Base-by-base conservation (phyloP, 2,888 invertebrate species). In the Plusia festucae region DNA sequence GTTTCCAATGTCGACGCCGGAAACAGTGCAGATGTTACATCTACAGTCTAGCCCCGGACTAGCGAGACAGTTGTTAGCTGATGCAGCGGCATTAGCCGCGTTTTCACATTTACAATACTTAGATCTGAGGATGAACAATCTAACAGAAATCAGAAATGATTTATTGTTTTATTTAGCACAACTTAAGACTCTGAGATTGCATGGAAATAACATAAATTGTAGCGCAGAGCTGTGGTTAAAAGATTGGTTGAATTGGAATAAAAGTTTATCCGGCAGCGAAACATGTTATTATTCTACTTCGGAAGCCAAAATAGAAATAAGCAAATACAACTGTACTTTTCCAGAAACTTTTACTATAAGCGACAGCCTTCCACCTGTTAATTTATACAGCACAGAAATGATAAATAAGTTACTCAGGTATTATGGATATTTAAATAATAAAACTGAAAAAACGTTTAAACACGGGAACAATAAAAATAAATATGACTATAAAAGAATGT, bases 181-280 rank as follows among this genome's bases (percentile, higher is more conserved):
- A 84, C 88, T 98, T 57, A 96, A 96, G 78, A 94, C 95, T 20
- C 89, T 98, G 55, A 95, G 96, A 78, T 88, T 98, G 64, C 96
- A 96, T 63, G 97, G 96, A 6, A 98, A 98, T 87, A 95, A 96
- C 24, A 96, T 97, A 90, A 96, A 97, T 83, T 98, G 98, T 87
- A 96, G 95, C 54, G 95, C 96, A 30, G 93, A 97, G 68, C 90
- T 96, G 70, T 97, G 97, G 97, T 84, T 97, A 0, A 96, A 96
- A 30, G 95, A 96, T 68, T 97, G 97, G 97, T 95, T 97, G 92
- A 94, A 88, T 81, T 93, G 91, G 87, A 95, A 95, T 80, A 91
- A 91, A 77, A 93, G 88, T 65, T 82, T 90, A 58, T 88, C 89
- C 30, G 88, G 84, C 63, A 88, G 85, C 13, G 95, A 95, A 84